A percentile compares a stretch with the other conserved stretches of the same genome.
These are phyloP conservation scores for Pammene aurita DNA, from an alignment of 2,888 invertebrate genomes.

Conservation along the genomic window DNA sequence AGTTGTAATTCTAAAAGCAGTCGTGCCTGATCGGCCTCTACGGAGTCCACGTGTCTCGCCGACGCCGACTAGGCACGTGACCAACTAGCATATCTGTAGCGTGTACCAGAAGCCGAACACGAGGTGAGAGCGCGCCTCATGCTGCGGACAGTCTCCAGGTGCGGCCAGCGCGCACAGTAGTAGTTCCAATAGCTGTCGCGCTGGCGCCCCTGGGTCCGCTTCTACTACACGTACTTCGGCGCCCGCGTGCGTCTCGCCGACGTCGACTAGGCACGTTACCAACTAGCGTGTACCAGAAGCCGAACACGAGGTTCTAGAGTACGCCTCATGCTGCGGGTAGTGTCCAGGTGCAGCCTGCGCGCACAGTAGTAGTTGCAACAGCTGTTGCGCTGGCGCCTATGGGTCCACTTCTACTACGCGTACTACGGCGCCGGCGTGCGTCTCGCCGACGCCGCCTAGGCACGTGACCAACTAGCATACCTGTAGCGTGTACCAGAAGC, in stretches of 20 bases:
- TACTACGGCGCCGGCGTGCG: conserved; percentile 84
- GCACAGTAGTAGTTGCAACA: conserved; percentile 89
- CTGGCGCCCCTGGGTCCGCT: conserved; percentile 48
- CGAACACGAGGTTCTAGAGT: conserved; percentile 93
- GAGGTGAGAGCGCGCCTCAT: conserved; percentile 93
- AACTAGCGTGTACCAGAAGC: conserved; percentile 97
- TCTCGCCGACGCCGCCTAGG: conserved; percentile 84
- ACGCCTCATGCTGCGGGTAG: conserved; percentile 94
- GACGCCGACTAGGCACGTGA: conserved; percentile 58
- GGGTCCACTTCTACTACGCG: conserved; percentile 54
- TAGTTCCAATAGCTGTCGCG: conserved; percentile 85
- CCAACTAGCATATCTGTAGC: conserved; percentile 87
- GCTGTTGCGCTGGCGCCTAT: conserved; percentile 61
- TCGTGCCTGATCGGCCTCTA: no score
- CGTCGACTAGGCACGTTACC: conserved; percentile 87
- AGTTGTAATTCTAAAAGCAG: no score
- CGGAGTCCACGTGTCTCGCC: conserved; percentile 90
- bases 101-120: conserved; percentile 96
- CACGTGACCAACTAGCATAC: conserved; percentile 74
- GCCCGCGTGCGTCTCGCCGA: conserved; percentile 84
- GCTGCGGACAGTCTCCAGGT: conserved; percentile 92
- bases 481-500: conserved; percentile 96
- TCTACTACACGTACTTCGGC: conserved; percentile 67
- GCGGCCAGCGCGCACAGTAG: conserved; percentile 90
- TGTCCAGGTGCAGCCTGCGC: conserved; percentile 91